A percentile compares a stretch with the other conserved stretches of the same genome.
phyloP scores from a whole-genome alignment of 2,113 vertebrate species.

The Corythornis cristatus region DNA sequence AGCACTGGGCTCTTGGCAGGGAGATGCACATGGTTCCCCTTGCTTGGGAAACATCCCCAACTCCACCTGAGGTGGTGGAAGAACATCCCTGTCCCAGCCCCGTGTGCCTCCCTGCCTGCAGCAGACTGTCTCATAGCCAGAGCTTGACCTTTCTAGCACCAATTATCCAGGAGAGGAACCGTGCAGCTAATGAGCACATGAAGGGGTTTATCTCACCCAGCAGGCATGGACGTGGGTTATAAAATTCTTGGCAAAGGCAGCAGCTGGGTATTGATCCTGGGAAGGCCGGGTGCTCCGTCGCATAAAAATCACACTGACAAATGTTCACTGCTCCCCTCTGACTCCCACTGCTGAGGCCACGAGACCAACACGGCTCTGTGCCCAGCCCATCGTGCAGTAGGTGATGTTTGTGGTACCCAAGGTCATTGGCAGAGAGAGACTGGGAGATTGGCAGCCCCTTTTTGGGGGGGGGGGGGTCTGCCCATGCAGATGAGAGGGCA shows the following conservation, averaged over 20 bases:
- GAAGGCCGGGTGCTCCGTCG: not conserved
- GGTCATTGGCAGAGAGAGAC: accelerated
- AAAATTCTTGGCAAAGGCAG: not conserved
- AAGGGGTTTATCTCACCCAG: not conserved
- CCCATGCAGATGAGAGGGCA: accelerated
- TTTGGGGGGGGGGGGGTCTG: not conserved
- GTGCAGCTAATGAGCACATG: not conserved
- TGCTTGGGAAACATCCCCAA: not conserved
- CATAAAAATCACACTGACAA: not conserved
- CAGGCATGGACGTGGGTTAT: not conserved
- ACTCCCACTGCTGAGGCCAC: not conserved
- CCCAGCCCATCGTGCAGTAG: accelerated
- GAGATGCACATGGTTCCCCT: not conserved
- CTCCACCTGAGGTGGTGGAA: accelerated
- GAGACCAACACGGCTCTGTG: accelerated
- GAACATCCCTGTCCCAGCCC: accelerated
- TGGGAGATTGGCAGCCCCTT: not conserved
- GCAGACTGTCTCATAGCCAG: not conserved
- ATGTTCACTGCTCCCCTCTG: not conserved
- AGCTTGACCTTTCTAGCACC: not conserved
- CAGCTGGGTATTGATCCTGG: not conserved
- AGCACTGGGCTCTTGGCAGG: not conserved
- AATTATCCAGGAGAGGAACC: constrained; percentile 15
- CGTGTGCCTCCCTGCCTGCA: accelerated
- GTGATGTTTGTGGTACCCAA: not conserved